These are phyloP conservation scores for Spodoptera frugiperda DNA, from an alignment of 1,140 invertebrate species.

Conservation along the genomic window DNA sequence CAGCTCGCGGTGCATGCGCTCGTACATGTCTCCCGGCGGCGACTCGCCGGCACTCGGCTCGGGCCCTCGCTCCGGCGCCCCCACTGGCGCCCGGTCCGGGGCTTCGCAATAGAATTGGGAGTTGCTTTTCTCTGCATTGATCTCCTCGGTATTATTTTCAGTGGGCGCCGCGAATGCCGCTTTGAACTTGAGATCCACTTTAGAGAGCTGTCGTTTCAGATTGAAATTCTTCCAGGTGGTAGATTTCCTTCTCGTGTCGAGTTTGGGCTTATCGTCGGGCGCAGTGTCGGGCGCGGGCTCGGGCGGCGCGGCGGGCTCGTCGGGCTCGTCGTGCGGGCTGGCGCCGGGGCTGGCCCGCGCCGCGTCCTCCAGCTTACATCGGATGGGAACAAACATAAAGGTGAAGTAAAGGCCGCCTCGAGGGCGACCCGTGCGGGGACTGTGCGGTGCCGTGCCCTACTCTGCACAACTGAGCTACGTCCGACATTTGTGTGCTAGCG, in stretches of 20 bases:
- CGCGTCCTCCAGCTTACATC: slow-evolving; percentile 75
- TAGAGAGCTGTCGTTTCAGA: slow-evolving; percentile 92
- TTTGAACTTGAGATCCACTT: slow-evolving; percentile 93
- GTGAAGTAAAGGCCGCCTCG: slow-evolving; percentile 59
- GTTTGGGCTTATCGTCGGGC: slow-evolving; percentile 64
- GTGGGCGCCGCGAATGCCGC: slow-evolving; percentile 86
- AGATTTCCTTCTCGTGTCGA: slow-evolving; percentile 85
- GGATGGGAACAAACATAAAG: slow-evolving; percentile 65
- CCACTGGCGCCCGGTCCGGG: slow-evolving; percentile 61
- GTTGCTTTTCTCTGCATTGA: slow-evolving; percentile 61
- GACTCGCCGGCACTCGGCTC: slow-evolving; percentile 57
- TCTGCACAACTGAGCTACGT: slow-evolving; percentile 3
- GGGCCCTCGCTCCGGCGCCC: slow-evolving; percentile 48
- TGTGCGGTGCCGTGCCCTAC: not conserved
- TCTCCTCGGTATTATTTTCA: slow-evolving; percentile 76
- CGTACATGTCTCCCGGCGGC: slow-evolving; percentile 72
- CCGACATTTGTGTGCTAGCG: not conserved
- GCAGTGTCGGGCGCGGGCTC: slow-evolving; percentile 64
- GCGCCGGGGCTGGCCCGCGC: slow-evolving; percentile 59
- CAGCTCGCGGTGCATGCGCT: slow-evolving; percentile 79
- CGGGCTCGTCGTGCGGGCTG: slow-evolving; percentile 58
- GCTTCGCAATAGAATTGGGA: slow-evolving; percentile 84
- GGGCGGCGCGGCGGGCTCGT: slow-evolving; percentile 70
- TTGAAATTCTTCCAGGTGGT: slow-evolving; percentile 91
- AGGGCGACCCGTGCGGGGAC: slow-evolving; percentile 16